A percentile compares a stretch with the other conserved stretches of the same genome.
These are phyloP conservation scores for Aphelenchoides fujianensis DNA, from an alignment of 1,140 invertebrate genomes.

Conservation along the genomic window DNA sequence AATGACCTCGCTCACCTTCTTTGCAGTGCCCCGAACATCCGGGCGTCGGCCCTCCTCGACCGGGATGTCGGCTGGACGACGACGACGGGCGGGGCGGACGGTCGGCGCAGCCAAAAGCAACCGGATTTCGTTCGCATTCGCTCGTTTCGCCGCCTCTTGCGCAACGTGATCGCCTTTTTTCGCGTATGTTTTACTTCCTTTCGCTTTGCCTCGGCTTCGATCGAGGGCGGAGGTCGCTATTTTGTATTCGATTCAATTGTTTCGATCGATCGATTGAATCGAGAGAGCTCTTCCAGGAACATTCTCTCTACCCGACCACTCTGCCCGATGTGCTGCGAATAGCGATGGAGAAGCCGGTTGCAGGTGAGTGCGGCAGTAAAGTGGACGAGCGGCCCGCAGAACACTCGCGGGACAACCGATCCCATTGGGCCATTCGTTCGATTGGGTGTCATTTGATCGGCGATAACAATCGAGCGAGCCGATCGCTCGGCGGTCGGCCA, in stretches of 20 bases:
- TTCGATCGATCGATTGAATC: background rate
- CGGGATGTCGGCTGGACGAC: too few species aligned
- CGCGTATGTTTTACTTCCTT: conserved; percentile 1
- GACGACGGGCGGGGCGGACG: too few species aligned
- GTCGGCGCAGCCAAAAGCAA: too few species aligned
- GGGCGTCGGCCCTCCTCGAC: too few species aligned
- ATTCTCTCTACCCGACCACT: background rate
- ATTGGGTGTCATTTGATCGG: background rate
- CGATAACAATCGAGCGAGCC: too few species aligned
- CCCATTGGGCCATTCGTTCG: background rate
- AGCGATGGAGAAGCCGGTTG: background rate
- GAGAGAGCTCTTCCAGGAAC: background rate
- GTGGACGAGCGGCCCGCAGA: too few species aligned
- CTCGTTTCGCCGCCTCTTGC: background rate
- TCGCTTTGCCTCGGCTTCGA: too few species aligned
- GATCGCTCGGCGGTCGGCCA: too few species aligned
- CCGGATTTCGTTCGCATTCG: background rate
- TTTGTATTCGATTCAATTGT: conserved; percentile 2
- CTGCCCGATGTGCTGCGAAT: conserved; percentile 8
- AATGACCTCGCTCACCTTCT: too few species aligned
- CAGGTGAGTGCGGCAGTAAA: too few species aligned
- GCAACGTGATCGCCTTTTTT: background rate
- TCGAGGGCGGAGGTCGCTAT: background rate
- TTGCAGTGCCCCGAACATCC: too few species aligned
- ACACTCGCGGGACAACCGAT: background rate